Base-by-base conservation (phyloP, 2,113 vertebrate genomes). In the Pleuronectes platessa region DNA sequence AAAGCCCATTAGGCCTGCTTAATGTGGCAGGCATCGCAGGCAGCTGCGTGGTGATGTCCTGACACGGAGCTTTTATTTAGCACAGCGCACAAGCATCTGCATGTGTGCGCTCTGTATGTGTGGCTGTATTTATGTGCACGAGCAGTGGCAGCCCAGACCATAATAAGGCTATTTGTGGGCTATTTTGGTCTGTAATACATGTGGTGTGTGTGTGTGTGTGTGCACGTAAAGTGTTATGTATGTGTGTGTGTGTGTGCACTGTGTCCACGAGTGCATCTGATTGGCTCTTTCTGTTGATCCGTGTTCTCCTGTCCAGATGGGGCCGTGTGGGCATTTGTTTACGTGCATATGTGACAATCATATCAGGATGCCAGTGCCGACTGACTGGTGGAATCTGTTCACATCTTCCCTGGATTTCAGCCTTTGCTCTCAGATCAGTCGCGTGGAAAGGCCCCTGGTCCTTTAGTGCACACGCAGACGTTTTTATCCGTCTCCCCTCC, bases 321-420 rank as follows among this genome's bases (percentile, higher is more conserved):
- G 14, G 17, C 1, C 11, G 31, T 20, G 27, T 37, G 26, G 9
- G 17, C 17, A 10, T 35, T 12, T 61, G 27, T 37, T 1, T 31
- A 4, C 8, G 4, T 42, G 35, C 47, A 37, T 21, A 61, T 56
- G 70, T 55, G 68, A 80, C 65, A 80, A 69, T 84, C 78, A 56
- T 83, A 82, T 59, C 58, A 82, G 74, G 68, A 76, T 31, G 56
- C 49, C 76, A 76, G 71, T 26, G 71, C 60, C 80, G 81, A 81
- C 79, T 90, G 89, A 93, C 92, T 90, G 81, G 85, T 87, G 79
- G 85, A 92, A 89, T 92, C 87, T 92, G 90, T 89, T 89, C 85
- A 83, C 87, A 85, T 89, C 88, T 89, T 71, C 55, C 78, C 79
- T 83, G 82, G 87, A 88, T 86, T 88, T 87, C 90, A 91, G 84